Base-by-base conservation (phyloP, 2,797 vertebrate genomes). In the Heliangelus exortis region DNA sequence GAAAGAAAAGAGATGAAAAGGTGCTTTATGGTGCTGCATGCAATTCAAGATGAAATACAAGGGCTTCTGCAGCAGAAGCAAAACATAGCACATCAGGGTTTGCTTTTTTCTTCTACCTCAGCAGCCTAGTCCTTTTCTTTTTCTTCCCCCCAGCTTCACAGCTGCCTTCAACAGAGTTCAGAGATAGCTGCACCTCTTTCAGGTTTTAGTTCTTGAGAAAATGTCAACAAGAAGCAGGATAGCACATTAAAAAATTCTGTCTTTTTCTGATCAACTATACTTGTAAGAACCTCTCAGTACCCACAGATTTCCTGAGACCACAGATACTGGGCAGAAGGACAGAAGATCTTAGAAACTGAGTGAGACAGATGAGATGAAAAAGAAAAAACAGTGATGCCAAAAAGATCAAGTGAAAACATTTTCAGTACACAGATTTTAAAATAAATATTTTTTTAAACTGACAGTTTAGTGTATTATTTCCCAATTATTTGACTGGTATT, bases 21-120 rank as follows among this genome's bases (percentile, higher is more conserved):
- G 16, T 39, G 7, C 14, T 93, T 90, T 72, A 47, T 78, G 36
- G 5, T 81, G 18, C 20, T 90, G 25, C 1, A 3, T 79, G 62
- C 31, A 84, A 82, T 81, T 95, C 65, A 81, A 88, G 29, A 45
- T 76, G 59, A 91, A 92, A 86, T 82, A 79, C 28, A 66, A 69
- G 43, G 48, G 19, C n/a, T 87, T 74, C 76, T 25, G 26, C 28
- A 82, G 34, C 34, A 65, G 51, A 9, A 91, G 33, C 11, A 84
- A 81, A 92, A 47, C 41, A 39, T 23, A 91, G 55, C 51, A 66
- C 34, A 45, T 58, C 1, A 13, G 33, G 12, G 23, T 13, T 84
- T 88, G 54, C 7, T 26, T 71, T 82, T 66, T 58, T 17, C 47
- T 90, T 81, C 90, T 66, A 90, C 71, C 31, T 74, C 36, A 55